A percentile compares a stretch with the other conserved stretches of the same genome.
These are phyloP conservation scores for Microplitis manilae DNA, from an alignment of 2,888 invertebrate species.

Conservation along the genomic window DNA sequence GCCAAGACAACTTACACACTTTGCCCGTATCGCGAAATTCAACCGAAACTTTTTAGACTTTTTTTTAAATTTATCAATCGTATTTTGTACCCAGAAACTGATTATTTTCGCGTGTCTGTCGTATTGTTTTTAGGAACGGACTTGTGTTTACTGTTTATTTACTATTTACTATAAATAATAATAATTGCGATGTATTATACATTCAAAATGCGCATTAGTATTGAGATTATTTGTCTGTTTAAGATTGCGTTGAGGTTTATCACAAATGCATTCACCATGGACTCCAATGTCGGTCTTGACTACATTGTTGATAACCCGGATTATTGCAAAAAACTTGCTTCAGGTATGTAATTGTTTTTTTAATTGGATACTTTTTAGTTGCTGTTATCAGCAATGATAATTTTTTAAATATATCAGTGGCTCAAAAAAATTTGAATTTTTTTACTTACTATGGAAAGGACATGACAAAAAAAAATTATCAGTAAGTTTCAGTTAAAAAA, in stretches of 20 bases:
- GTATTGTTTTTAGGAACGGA: background rate
- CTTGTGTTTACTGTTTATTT: background rate
- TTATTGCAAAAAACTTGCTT: slow-evolving; percentile 91
- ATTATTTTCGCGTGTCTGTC: background rate
- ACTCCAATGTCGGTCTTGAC: slow-evolving; percentile 93
- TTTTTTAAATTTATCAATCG: too few species aligned
- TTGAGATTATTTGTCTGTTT: slow-evolving; percentile 37
- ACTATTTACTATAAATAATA: background rate
- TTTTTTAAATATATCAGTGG: too few species aligned
- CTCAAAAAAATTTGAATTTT: too few species aligned
- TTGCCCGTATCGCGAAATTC: too few species aligned
- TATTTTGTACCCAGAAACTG: background rate
- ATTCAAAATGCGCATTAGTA: background rate
- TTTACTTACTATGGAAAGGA: too few species aligned
- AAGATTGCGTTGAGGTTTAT: slow-evolving; percentile 56
- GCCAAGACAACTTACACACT: too few species aligned
- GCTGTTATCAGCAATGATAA: too few species aligned
- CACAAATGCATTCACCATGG: slow-evolving; percentile 77
- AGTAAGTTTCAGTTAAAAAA: too few species aligned
- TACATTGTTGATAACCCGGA: slow-evolving; percentile 95
- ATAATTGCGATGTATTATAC: background rate
- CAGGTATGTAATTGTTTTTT: slow-evolving; percentile 73
- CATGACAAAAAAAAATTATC: too few species aligned
- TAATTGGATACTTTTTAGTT: background rate
- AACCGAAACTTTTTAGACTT: too few species aligned